Evolutionary conservation across 2,113 vertebrate genomes (phyloP).

Genomic region (Ia io): DNA sequence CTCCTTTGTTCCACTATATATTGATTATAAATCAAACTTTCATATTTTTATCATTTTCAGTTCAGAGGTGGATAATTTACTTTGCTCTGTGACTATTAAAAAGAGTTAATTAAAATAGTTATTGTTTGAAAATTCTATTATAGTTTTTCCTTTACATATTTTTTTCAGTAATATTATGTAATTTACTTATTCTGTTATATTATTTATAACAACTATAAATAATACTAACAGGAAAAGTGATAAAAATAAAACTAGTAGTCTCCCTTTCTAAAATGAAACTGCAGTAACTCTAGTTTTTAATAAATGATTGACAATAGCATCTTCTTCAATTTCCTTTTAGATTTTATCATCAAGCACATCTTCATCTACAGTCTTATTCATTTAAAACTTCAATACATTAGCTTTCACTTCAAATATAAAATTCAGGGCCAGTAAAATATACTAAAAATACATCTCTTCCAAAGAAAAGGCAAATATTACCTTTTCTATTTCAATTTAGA

Average conservation of each 20-base stretch:
- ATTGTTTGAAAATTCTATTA: neutral
- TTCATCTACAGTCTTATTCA: neutral
- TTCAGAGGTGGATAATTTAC: neutral
- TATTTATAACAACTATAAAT: neutral
- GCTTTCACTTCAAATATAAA: constrained; percentile 30
- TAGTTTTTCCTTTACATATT: neutral
- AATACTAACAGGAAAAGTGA: neutral
- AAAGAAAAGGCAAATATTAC: constrained; percentile 25
- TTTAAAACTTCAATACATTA: neutral
- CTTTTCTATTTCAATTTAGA: constrained; percentile 52
- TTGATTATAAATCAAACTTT: neutral
- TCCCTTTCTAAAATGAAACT: neutral
- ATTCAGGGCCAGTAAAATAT: constrained; percentile 17
- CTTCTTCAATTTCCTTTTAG: neutral
- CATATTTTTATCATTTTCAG: neutral
- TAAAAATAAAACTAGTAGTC: neutral
- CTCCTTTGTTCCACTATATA: neutral
- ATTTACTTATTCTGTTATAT: neutral
- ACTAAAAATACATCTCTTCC: constrained; percentile 31
- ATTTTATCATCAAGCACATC: neutral
- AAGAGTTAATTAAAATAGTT: neutral
- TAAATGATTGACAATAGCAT: neutral
- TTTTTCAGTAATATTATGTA: neutral
- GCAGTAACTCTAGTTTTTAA: neutral
- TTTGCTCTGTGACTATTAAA: neutral